Percentiles rank a stretch among this genome's conserved stretches.
phyloP scores from a whole-genome alignment of 1,140 invertebrate genomes.

The Coenobita brevimanus region DNA sequence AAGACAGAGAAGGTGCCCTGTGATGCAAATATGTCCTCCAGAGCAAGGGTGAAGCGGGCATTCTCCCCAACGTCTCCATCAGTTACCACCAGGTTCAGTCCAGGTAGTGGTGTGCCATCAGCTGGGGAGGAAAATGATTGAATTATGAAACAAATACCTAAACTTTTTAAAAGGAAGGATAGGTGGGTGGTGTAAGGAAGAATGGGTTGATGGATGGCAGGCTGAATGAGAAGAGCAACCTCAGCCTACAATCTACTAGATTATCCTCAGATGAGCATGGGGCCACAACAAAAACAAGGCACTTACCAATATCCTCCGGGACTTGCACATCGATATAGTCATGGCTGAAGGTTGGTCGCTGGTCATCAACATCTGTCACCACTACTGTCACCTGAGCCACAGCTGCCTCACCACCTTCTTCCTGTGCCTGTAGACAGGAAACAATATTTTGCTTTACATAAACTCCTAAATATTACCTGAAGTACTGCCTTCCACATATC shows the following conservation, averaged over 20 bases:
- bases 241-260: too few species aligned
- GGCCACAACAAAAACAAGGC: too few species aligned
- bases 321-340: conserved; percentile 81
- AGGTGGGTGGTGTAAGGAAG: too few species aligned
- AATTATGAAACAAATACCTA: too few species aligned
- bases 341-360: conserved; percentile 84
- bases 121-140: conserved; percentile 70
- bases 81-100: conserved; percentile 83
- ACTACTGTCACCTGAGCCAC: conserved; percentile 84
- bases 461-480: too few species aligned
- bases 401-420: conserved; percentile 77
- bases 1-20: conserved; percentile 79
- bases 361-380: conserved; percentile 88
- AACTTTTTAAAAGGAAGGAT: too few species aligned
- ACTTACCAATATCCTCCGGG: conserved; percentile 84
- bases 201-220: too few species aligned
- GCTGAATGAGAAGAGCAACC: too few species aligned
- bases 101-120: conserved; percentile 75
- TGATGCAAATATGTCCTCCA: conserved; percentile 78
- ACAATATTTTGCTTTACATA: too few species aligned
- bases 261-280: too few species aligned
- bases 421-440: conserved; percentile 51
- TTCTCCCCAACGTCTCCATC: conserved; percentile 85
- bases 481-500: too few species aligned
- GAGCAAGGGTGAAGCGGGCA: conserved; percentile 80